phyloP scores from a whole-genome alignment of 2,888 invertebrate species.

The Tromatobia lineatoria region DNA sequence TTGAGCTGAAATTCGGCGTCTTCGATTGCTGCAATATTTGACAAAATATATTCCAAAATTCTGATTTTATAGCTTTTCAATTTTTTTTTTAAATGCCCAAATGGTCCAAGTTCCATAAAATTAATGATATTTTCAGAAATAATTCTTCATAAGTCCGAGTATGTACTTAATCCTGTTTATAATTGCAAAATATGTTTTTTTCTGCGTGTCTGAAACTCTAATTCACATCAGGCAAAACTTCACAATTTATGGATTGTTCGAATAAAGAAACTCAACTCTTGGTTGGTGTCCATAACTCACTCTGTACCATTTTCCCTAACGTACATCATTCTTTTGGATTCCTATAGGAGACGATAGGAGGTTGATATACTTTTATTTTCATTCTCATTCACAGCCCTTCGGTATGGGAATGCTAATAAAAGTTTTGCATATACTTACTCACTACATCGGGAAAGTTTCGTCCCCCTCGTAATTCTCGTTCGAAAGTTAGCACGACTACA shows the following conservation, averaged over 20 bases:
- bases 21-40: too few species aligned
- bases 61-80: too few species aligned
- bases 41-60: too few species aligned
- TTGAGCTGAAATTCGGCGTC: too few species aligned
- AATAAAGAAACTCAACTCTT: not conserved
- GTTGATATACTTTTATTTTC: conserved; percentile 35
- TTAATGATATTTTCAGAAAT: too few species aligned
- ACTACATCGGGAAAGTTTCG: conserved; percentile 47
- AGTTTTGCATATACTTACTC: conserved; percentile 44
- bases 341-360: conserved; percentile 4
- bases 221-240: not conserved
- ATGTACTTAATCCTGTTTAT: not conserved
- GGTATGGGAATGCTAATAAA: conserved; percentile 29
- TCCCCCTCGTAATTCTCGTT: conserved; percentile 59
- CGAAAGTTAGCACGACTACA: conserved; percentile 45
- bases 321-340: conserved; percentile 1
- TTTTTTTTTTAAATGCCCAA: too few species aligned
- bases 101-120: too few species aligned
- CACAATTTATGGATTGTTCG: conserved; percentile 3
- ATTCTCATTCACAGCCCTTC: conserved; percentile 9
- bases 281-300: not conserved
- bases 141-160: too few species aligned
- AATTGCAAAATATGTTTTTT: not conserved
- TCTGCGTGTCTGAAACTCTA: not conserved
- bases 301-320: not conserved